Percentiles rank a stretch among this genome's conserved stretches.
phyloP scores from a whole-genome alignment of 2,888 invertebrate genomes.

The Lithophane leautieri region DNA sequence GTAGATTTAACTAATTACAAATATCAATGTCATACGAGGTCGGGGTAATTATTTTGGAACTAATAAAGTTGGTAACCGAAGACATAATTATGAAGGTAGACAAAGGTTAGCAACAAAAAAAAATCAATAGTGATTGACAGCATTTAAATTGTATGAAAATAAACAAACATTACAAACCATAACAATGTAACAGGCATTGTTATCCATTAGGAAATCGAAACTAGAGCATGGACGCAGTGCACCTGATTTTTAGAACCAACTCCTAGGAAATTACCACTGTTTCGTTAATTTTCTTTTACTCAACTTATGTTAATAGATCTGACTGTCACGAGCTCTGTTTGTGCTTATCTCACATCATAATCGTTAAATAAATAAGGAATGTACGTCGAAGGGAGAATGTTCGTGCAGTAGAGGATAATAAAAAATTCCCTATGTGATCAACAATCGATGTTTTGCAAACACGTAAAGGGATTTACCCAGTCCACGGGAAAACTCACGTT shows the following conservation, averaged over 20 bases:
- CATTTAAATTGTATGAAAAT: constrained; percentile 14
- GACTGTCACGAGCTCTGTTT: constrained; percentile 21
- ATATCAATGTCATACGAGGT: neutral
- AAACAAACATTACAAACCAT: constrained; percentile 5
- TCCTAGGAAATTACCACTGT: constrained; percentile 19
- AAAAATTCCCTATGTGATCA: constrained; percentile 43
- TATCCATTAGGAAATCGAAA: constrained; percentile 30
- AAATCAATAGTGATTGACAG: neutral
- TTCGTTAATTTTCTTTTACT: constrained; percentile 17
- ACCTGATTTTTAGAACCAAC: constrained; percentile 11
- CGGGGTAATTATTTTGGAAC: neutral
- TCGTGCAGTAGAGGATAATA: neutral
- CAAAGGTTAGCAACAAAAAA: neutral
- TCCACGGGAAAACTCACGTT: constrained; percentile 72
- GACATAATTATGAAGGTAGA: neutral
- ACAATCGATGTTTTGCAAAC: constrained; percentile 74
- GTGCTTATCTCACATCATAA: constrained; percentile 9
- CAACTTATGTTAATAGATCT: constrained; percentile 16
- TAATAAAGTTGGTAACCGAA: constrained; percentile 13
- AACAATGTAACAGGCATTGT: constrained; percentile 20
- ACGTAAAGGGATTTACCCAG: constrained; percentile 71
- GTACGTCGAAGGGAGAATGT: neutral
- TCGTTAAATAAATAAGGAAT: constrained; percentile 10
- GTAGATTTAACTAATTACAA: neutral
- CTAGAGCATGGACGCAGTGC: constrained; percentile 28